Evolutionary conservation across 2,797 vertebrate genomes (phyloP), one percentile per base, ranked within the genome.

Genomic region (Hipposideros larvatus): DNA sequence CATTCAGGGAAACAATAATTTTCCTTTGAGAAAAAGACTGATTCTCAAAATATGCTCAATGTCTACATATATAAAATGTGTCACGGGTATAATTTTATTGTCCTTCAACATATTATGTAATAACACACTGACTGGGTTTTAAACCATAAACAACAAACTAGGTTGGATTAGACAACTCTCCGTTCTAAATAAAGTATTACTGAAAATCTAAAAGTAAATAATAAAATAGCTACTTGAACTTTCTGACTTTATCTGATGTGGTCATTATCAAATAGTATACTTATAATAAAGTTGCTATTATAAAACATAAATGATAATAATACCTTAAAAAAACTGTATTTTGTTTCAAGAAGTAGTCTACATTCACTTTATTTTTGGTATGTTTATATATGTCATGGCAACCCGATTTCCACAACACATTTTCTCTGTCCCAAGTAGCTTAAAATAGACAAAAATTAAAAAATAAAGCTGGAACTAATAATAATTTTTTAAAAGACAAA

Each of bases 201-300:
- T 94, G 43, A 88, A 94, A 92, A 92, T 28, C 19, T 73, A 57
- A 93, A 73, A 48, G 14, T 15, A 92, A 95, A 77, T 55, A 70
- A 4, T 89, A 53, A 80, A 68, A 73, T 51, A 65, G 2, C 11
- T 82, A 48, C 24, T 74, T 53, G 10, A 93, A 85, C 18, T 95
- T 91, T 88, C 46, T 82, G 48, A 46, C n/a, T 89, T 90, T 51
- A 89, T 66, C 75, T 75, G 70, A 70, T 46, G 28, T 90, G 19
- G 28, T 61, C 11, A 73, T 63, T 87, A 83, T 78, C 4, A 28
- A 90, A 89, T 19, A 66, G 11, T 61, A 5, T 16, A 80, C 51
- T 66, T 88, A n/a, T 7, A 55, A 87, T 70, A 51, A 87, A 68
- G 34, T 68, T 68, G n/a, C 31, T 59, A 61, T 83, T 79, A 43